phyloP scores from a whole-genome alignment of 1,140 invertebrate genomes.

The Rhagoletis zephyria region DNA sequence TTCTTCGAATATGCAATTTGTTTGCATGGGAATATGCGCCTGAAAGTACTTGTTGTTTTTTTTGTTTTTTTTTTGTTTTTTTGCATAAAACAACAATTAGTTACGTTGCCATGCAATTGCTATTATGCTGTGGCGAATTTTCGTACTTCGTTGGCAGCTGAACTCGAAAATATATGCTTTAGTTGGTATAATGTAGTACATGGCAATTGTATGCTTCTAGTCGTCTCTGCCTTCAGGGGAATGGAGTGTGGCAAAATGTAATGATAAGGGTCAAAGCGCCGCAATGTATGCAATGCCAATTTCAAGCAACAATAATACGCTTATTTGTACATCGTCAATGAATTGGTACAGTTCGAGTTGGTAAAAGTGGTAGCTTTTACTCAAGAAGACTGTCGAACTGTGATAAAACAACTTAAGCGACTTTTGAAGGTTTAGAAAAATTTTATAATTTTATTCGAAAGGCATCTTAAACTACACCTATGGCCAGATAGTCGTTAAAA shows the following conservation, averaged over 20 bases:
- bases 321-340: background rate
- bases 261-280: slow-evolving; percentile 23
- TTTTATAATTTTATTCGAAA: too few species aligned
- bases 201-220: background rate
- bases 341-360: background rate
- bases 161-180: background rate
- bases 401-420: background rate
- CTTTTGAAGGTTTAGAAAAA: too few species aligned
- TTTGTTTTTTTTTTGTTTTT: background rate
- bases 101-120: slow-evolving; percentile 35
- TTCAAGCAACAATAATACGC: background rate
- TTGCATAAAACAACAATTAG: slow-evolving; percentile 40
- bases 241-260: background rate
- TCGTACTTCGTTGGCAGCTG: background rate
- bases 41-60: slow-evolving; percentile 14
- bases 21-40: background rate
- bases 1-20: slow-evolving; percentile 1
- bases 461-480: too few species aligned
- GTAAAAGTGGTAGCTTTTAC: background rate
- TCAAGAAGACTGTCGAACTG: too few species aligned
- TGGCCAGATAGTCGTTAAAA: too few species aligned
- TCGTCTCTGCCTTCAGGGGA: background rate
- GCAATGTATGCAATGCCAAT: slow-evolving; percentile 22
- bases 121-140: background rate
- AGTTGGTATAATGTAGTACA: background rate